Evolutionary conservation across 2,113 vertebrate genomes (phyloP), one percentile per base, ranked within the genome.

Genomic region (Poicephalus gulielmi): DNA sequence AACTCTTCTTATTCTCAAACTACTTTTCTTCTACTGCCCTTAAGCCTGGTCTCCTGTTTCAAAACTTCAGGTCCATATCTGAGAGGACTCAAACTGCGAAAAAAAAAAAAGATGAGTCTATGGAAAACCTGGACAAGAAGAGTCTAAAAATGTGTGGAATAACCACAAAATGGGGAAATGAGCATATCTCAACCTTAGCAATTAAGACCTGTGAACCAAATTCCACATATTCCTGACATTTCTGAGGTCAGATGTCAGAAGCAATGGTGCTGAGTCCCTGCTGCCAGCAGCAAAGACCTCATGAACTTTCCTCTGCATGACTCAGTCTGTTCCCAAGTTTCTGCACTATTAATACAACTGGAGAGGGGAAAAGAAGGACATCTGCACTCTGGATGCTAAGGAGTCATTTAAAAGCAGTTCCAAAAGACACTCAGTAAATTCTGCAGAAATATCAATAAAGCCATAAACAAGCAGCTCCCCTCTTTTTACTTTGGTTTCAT

Each of bases 181-280:
- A 47, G 4, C 1, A 0, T 23, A 77, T 60, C 39, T 82, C 2
- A 1, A 46, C 24, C 6, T 52, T 44, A 49, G 5, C 0, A 0
- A 10, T 74, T 57, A 37, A 57, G 37, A 59, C 24, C 68, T 90
- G 19, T 74, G 64, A 92, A 74, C 25, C 13, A 70, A 77, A 90
- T 88, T 95, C 76, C 83, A 74, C 15, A 11, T 92, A 90, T 80
- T 90, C 53, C 41, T 93, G 68, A 67, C 55, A 75, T 92, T 94
- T 50, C 55, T 9, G 6, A 88, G 64, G 47, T 83, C 86, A 46
- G 41, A 31, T 94, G 59, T 69, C 62, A 83, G 78, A 95, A 27
- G 47, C 4, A 3, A 57, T 2, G 9, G 24, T 35, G 20, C 62
- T 50, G 50, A 85, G 71, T 30, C n/a, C 28, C 28, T 53, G 2